phyloP scores from a whole-genome alignment of 1,140 invertebrate genomes.

The Acromyrmex heyeri region DNA sequence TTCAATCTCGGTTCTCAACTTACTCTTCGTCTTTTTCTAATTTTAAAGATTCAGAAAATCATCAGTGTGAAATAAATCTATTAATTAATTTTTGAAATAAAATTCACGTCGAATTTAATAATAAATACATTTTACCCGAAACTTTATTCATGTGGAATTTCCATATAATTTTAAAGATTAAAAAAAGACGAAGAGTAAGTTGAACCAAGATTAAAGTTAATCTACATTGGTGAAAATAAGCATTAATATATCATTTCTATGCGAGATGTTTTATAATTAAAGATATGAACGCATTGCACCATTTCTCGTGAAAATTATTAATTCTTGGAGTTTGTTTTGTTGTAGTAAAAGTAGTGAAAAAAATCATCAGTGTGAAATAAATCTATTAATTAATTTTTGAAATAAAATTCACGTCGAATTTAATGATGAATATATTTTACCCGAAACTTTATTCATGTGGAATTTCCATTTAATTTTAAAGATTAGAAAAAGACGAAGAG shows the following conservation, averaged over 20 bases:
- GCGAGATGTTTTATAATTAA: neutral
- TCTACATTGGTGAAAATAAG: too few relatives aligned
- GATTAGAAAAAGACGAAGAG: too few relatives aligned
- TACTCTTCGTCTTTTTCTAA: too few relatives aligned
- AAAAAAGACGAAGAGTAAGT: too few relatives aligned
- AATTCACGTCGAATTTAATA: neutral
- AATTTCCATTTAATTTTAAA: neutral
- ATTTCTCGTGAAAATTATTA: neutral
- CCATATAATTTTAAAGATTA: too few relatives aligned
- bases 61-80: neutral
- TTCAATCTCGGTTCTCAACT: too few relatives aligned
- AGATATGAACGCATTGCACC: neutral
- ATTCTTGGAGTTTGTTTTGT: neutral
- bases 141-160: neutral
- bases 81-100: neutral
- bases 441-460: neutral
- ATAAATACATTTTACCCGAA: neutral
- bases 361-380: neutral
- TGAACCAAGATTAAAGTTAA: too few relatives aligned
- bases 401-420: neutral
- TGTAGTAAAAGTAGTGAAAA: neutral
- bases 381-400: neutral
- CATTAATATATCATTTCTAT: slow-evolving; percentile 4
- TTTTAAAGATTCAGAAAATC: neutral
- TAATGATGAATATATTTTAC: neutral